These are phyloP conservation scores for Agrochola circellaris DNA, from an alignment of 2,888 invertebrate species.

Conservation along the genomic window DNA sequence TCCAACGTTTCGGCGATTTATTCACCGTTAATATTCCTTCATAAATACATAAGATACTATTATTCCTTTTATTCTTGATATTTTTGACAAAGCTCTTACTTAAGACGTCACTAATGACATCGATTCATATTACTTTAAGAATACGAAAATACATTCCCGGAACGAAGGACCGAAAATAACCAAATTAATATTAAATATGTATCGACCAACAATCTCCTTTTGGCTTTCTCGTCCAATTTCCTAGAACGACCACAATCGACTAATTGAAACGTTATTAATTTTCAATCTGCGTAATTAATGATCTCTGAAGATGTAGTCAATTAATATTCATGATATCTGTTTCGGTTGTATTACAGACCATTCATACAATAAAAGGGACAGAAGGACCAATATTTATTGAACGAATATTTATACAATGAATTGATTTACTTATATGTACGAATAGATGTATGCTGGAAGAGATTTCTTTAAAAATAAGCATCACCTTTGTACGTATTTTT, in stretches of 20 bases:
- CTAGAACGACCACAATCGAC: background rate
- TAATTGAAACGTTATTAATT: conserved; percentile 30
- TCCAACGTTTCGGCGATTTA: background rate
- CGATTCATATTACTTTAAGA: conserved; percentile 24
- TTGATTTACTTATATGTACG: no score
- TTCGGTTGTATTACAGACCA: background rate
- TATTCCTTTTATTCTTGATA: background rate
- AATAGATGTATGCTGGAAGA: no score
- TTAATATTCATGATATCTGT: conserved; percentile 13
- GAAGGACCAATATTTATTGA: no score
- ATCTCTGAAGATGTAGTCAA: background rate
- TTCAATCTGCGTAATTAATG: conserved; percentile 24
- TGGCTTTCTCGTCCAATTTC: conserved; percentile 14
- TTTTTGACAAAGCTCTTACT: conserved; percentile 1
- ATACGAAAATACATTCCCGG: conserved; percentile 22
- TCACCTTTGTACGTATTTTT: no score
- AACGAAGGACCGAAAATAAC: conserved; percentile 17
- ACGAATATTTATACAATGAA: no score
- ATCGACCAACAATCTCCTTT: conserved; percentile 4
- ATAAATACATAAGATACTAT: background rate
- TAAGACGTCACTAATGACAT: conserved; percentile 19
- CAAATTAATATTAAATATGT: conserved; percentile 28
- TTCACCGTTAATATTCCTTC: background rate
- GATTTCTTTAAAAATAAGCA: no score
- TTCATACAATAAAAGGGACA: no score